Conservation (phyloP, 2,113 vertebrate species). For the Nothocercus nigrocapillus region DNA sequence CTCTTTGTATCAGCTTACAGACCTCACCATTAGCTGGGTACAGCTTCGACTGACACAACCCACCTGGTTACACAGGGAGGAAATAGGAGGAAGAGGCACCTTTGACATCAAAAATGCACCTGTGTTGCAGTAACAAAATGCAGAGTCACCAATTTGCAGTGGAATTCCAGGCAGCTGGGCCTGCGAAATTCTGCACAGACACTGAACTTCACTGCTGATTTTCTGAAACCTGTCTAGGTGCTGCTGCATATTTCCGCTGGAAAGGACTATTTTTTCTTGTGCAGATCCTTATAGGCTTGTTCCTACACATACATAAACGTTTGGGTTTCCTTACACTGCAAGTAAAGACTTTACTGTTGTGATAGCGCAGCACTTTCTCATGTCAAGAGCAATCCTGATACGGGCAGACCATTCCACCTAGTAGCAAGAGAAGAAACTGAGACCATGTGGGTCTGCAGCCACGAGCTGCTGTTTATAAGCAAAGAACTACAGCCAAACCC, state of each 20-base stretch:
- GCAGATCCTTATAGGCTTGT: not conserved
- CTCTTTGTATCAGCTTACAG: no score
- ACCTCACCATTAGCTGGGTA: not conserved
- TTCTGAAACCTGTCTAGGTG: not conserved
- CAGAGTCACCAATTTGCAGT: no score
- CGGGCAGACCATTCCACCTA: not conserved
- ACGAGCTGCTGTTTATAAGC: no score
- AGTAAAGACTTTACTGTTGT: no score
- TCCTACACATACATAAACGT: not conserved
- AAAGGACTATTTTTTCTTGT: not conserved
- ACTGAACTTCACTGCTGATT: no score
- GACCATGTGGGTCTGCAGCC: no score
- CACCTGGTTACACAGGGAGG: not conserved
- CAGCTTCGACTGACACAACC: not conserved
- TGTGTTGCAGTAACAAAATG: no score
- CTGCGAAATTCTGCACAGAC: no score
- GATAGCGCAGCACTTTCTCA: not conserved
- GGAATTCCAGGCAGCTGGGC: no score
- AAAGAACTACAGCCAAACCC: not conserved
- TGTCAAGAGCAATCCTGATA: not conserved
- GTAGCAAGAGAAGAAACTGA: not conserved
- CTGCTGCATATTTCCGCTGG: not conserved
- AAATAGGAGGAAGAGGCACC: not conserved
- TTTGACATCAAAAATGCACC: not conserved
- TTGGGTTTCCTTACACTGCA: no score